Evolutionary conservation across 2,888 invertebrate species (phyloP).

Genomic region (Archips xylosteana): DNA sequence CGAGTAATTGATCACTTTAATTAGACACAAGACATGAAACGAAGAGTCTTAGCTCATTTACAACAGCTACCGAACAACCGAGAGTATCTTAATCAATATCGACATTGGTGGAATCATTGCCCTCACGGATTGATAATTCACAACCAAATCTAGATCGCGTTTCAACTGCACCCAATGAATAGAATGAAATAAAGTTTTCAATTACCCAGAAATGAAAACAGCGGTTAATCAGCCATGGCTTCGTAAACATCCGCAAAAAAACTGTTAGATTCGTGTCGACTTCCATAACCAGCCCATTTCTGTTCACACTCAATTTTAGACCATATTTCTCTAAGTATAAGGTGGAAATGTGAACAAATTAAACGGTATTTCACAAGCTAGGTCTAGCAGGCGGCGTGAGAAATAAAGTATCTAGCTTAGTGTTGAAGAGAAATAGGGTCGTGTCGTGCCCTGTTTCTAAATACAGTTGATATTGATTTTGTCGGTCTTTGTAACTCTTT

Average conservation of each 20-base stretch:
- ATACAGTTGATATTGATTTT: conserved; percentile 26
- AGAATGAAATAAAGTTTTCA: conserved; percentile 5
- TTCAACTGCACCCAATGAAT: too few relatives aligned
- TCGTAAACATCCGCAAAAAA: conserved; percentile 35
- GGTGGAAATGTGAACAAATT: not conserved
- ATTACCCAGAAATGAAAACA: conserved; percentile 31
- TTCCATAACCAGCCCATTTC: conserved; percentile 30
- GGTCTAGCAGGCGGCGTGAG: conserved; percentile 28
- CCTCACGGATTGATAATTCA: too few relatives aligned
- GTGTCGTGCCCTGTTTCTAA: conserved; percentile 28
- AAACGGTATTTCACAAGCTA: conserved; percentile 25
- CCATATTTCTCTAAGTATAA: conserved; percentile 4
- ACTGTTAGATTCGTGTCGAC: conserved; percentile 34
- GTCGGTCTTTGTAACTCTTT: too few relatives aligned
- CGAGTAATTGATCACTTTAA: too few relatives aligned
- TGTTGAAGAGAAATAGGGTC: conserved; percentile 20
- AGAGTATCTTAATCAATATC: too few relatives aligned
- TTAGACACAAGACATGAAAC: not conserved
- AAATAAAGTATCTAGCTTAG: conserved; percentile 37
- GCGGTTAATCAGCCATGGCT: conserved; percentile 29
- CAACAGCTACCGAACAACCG: too few relatives aligned
- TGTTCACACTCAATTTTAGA: not conserved
- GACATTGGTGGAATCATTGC: too few relatives aligned
- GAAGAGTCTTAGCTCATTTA: not conserved
- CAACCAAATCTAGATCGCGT: too few relatives aligned